Evolutionary conservation across 2,888 invertebrate genomes (phyloP), one percentile per base, ranked within the genome.

Genomic region (Synergus gifuensis): DNA sequence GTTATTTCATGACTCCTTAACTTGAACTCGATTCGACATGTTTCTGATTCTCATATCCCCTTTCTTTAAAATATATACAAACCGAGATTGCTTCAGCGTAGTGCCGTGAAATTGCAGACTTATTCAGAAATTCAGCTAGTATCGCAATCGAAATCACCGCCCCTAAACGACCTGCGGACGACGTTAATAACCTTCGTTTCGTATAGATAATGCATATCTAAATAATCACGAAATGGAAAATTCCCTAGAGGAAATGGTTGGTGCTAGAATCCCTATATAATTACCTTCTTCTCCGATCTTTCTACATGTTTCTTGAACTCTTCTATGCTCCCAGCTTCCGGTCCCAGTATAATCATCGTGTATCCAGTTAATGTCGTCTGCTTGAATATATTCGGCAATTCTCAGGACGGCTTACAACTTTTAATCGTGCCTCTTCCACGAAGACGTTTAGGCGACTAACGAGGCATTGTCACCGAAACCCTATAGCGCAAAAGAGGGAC

Each of bases 361-460:
- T 67, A 58, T 18, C 49, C 16, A 18, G 40, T 46, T 64, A 49
- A 78, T 36, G 49, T 66, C 66, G 16, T 28, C 49, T 73, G 16
- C 14, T 18, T 46, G 36, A 73, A 73, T 73, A 54, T 54, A 73
- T 73, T 73, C 14, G 73, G 54, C 49, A 73, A 73, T 73, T 73
- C 77, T 78, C 64, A 77, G 77, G 86, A 86, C 85, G 85, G 85
- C 86, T 89, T 87, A 87, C 88, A 88, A 88, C 87, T 88, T 87
- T 89, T 89, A 89, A 89, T 90, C 89, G 88, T 84, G 85, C 86
- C 87, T 88, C 88, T 88, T 88, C 87, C 83, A 83, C 85, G 86
- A 83, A 69, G 78, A 83, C 85, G 86, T 88, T 86, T 73, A 73
- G 86, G 83, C 86, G 85, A 82, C 89, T 91, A 91, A 91, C 90